Base-by-base conservation (phyloP, 2,888 invertebrate genomes). In the Dryomyza anilis region DNA sequence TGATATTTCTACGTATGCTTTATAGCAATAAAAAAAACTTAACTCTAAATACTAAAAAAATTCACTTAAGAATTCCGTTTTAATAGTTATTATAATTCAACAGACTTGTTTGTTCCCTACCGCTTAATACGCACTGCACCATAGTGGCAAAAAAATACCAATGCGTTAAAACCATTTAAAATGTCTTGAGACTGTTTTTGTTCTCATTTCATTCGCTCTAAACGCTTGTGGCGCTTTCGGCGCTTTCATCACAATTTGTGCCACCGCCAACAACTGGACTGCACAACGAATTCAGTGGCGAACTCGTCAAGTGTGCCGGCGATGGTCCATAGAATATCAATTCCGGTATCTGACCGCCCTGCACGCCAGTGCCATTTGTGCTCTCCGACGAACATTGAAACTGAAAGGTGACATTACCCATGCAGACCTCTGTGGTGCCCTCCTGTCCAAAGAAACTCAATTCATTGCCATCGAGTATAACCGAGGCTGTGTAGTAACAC, bases 381-480 rank as follows among this genome's bases (percentile, higher is more conserved):
- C 96, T 96, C 81, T 97, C 97, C 6, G 95, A 94, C 60, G 96
- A 96, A 84, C 96, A 96, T 84, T 97, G 96, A 85, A 97, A 98
- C 85, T 96, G 96, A 85, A 97, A 97, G 69, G 94, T 95, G 64
- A 97, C 96, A 78, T 92, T 92, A 4, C 95, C 95, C 81, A 94
- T 93, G 63, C 91, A 91, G 48, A 96, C 94, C 84, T 97, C 97
- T 76, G 95, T 94, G 87, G 96, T 89, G 23, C 97, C 97, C 84
- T 98, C 97, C 83, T 97, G 97, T 6, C 97, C 97, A 82, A 97
- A 98, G 83, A 96, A 98, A 84, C 96, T 96, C 71, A 98, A 85
- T 82, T 97, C 96, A 65, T 91, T 91, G 12, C 97, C 97, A 80
- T 97, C 97, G 21, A 98, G 85, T 70, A 96, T 90, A 1, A 94